These are phyloP conservation scores for Urechis unicinctus DNA, from an alignment of 2,888 invertebrate species.

Conservation along the genomic window DNA sequence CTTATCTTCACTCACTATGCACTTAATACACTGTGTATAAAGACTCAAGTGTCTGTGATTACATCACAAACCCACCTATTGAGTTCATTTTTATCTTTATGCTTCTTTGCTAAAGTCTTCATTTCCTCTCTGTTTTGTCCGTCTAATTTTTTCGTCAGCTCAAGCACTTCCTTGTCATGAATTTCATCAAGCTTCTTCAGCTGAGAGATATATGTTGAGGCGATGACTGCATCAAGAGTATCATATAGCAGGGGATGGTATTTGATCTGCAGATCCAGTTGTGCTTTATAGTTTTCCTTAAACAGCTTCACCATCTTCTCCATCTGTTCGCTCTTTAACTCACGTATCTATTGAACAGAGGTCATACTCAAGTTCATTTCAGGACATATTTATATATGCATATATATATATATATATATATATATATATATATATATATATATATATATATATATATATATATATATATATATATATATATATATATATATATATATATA, in stretches of 20 bases:
- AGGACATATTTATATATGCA: too few species aligned
- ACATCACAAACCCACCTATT: conserved; percentile 53
- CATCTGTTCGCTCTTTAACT: neutral
- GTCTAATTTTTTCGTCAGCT: conserved; percentile 68
- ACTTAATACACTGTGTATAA: too few species aligned
- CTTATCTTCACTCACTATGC: too few species aligned
- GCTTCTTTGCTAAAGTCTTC: conserved; percentile 76
- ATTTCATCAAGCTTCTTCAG: conserved; percentile 21
- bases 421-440: conserved; percentile 3
- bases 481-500: too few species aligned
- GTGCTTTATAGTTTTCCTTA: neutral
- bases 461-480: too few species aligned
- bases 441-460: too few species aligned
- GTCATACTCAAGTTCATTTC: neutral
- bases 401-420: conserved; percentile 1
- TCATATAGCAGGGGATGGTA: conserved; percentile 10
- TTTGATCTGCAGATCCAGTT: conserved; percentile 4
- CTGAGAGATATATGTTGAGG: neutral
- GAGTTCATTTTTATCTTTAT: conserved; percentile 82
- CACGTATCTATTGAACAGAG: neutral
- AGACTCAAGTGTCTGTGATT: too few species aligned
- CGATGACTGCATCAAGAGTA: conserved; percentile 1
- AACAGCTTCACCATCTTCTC: neutral
- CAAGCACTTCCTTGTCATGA: conserved; percentile 47
- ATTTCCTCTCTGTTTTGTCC: conserved; percentile 80